phyloP scores from a whole-genome alignment of 2,113 vertebrate species.

The Hydrochoerus hydrochaeris region DNA sequence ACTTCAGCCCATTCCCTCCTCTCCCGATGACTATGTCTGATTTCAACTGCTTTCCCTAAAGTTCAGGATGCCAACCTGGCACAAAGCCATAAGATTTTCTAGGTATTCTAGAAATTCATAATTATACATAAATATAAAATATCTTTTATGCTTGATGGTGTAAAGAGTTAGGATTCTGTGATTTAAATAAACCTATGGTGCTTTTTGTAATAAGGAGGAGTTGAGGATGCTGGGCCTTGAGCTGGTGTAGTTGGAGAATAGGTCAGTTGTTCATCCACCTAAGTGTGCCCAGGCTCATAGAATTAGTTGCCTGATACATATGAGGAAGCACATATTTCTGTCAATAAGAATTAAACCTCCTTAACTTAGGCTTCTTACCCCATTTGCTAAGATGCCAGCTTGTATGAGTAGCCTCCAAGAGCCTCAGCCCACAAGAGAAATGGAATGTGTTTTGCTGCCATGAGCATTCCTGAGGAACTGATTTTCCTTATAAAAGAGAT shows the following conservation, averaged over 20 bases:
- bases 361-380: slow-evolving; percentile 30
- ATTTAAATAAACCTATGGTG: background rate
- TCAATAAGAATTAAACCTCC: background rate
- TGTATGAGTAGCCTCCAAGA: background rate
- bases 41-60: slow-evolving; percentile 20
- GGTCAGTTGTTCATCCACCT: background rate
- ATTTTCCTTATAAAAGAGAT: slow-evolving; percentile 40
- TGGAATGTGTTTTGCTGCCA: slow-evolving; percentile 8
- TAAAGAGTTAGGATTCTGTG: slow-evolving; percentile 21
- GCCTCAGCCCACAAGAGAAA: background rate
- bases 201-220: background rate
- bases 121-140: slow-evolving; percentile 30
- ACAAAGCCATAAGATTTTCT: background rate
- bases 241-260: background rate
- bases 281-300: background rate
- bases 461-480: background rate
- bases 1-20: background rate
- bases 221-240: background rate
- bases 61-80: background rate
- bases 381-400: background rate
- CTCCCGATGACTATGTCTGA: background rate
- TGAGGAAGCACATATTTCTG: background rate
- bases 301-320: background rate
- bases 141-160: background rate
- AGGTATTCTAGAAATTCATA: background rate